Evolutionary conservation across 1,140 invertebrate genomes (phyloP), one percentile per base, ranked within the genome.

Genomic region (Tribolium castaneum): DNA sequence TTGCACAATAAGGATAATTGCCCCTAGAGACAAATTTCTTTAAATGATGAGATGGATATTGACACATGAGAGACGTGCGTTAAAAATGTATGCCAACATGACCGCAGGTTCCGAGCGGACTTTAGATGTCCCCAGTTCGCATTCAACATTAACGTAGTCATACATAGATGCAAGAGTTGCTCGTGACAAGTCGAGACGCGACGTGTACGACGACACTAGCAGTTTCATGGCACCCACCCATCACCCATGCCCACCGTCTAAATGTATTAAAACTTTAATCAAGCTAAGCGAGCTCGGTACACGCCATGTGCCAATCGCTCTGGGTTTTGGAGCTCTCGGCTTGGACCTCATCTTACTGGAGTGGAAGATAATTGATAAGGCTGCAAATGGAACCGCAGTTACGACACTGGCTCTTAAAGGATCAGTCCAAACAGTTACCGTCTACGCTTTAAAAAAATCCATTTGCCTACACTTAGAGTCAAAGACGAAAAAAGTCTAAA

Each of bases 241-340:
- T 75, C 73, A 59, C 73, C 73, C 52, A 66, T 66, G 34, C 51
- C 52, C 52, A 75, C 73, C 45, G 49, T 66, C 75, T 76, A 76
- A 76, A 76, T 76, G 51, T 76, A 76, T 76, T 76, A 76, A 70
- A 76, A 76, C 75, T 76, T 76, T 76, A 76, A 76, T 76, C 75
- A 76, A 76, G 75, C 75, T 76, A 76, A 76, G 75, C 59, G 75
- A 54, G 66, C 62, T 70, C 59, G 70, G 75, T 54, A 76, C 75
- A 76, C 49, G 56, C 54, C 56, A 66, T 51, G 56, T 66, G 56
- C 56, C 75, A 49, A 16, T 62, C 56, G 59, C 50, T 51, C 70
- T 49, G 70, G 70, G 70, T 10, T 73, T 73, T 73, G 22, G 71
- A 22, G 49, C 12, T 73, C 14, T 72, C 49, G n/a, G 7, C 45